Base-by-base conservation (phyloP, 2,888 invertebrate species). In the Abscondita cerata region DNA sequence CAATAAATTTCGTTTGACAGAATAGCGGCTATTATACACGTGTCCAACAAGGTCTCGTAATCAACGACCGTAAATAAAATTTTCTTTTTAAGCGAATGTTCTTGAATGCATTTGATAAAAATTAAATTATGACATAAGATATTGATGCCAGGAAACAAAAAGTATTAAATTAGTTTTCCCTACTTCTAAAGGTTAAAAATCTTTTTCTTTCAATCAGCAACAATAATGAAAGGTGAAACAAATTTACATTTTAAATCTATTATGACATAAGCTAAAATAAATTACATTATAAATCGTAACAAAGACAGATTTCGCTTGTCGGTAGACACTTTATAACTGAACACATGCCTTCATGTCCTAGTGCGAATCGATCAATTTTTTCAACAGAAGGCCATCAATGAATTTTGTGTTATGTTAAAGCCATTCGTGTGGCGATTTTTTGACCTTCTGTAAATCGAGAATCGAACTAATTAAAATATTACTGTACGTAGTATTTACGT, bases 1-100 rank as follows among this genome's bases (percentile, higher is more conserved):
- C 25, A 25, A 25, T 25, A 25, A 25, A 25, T 25, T 25, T 6
- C 25, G 6, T 25, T 25, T 6, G 25, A 25, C 6, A 2, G 25
- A 36, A 36, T 8, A 36, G 11, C n/a, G 2, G 11, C 3, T 12
- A 9, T 36, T 36, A 12, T 66, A 64, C 66, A 61, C 62, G 59
- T 66, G 57, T 62, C 56, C 57, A 56, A 59, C 64, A 66, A 66
- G 62, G 66, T 62, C 55, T 62, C 41, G 48, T 47, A 57, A 41
- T 64, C 57, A 59, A 38, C 18, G 20, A 64, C 55, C 66, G 54
- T 66, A 60, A 64, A 63, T 36, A n/a, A 36, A n/a, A 12, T 36
- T 36, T 36, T 36, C 12, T 36, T 36, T 9, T 36, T 36, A n/a
- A 2, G 36, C 11, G 11, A 36, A 36, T 2, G 12, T 9, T 36